Base-by-base conservation (phyloP, 1,140 invertebrate species). In the Philaenus spumarius region DNA sequence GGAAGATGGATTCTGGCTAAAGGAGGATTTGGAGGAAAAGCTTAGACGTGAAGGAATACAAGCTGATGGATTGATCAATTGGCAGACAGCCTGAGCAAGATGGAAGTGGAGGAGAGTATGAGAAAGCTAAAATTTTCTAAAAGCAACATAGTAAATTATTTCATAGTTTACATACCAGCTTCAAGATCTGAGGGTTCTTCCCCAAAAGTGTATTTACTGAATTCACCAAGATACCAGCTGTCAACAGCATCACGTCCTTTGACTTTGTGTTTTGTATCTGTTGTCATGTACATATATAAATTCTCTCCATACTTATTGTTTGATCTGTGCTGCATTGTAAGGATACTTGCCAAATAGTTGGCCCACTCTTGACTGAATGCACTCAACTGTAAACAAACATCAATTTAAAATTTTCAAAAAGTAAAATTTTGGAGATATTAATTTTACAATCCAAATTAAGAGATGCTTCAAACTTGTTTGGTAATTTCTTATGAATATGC, bases 351-450 rank as follows among this genome's bases (percentile, higher is more conserved):
- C 20, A 94, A 68, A 52, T 81, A 75, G 58, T 87, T 84, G 0
- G 90, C 90, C 90, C 90, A 93, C 69, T 89, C 85, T 73, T 92
- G 84, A 64, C 88, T 80, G 63, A 83, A 83, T 68, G 83, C 84
- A 66, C 81, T 82, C 20, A 89, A 65, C 75, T 82, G 63, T 19
- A 65, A 70, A n/a, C n/a, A n/a, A n/a, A n/a, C n/a, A n/a, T n/a
- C n/a, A n/a, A n/a, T n/a, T n/a, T n/a, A n/a, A n/a, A n/a, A n/a
- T n/a, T n/a, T n/a, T n/a, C n/a, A n/a, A n/a, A n/a, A n/a, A n/a
- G n/a, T n/a, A n/a, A n/a, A n/a, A n/a, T n/a, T n/a, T n/a, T n/a
- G n/a, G n/a, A n/a, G n/a, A n/a, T n/a, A n/a, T n/a, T n/a, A n/a
- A n/a, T n/a, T n/a, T n/a, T n/a, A n/a, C n/a, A n/a, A n/a, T n/a